Conservation (phyloP, 2,888 invertebrate genomes). For the Polydrusus pterygomalis region DNA sequence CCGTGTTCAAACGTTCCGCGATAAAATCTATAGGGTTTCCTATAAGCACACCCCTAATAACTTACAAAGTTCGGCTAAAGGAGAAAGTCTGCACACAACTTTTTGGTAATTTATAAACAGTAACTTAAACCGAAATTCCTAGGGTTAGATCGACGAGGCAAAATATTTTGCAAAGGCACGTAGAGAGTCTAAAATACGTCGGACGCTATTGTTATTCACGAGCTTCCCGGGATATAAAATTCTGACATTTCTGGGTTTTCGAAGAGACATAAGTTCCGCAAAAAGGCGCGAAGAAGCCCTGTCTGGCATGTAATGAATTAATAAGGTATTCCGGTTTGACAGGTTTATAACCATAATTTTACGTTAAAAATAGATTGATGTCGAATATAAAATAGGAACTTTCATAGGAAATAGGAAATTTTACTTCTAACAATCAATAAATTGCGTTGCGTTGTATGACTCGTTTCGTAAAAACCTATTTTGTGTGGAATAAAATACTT, state of each 20-base stretch:
- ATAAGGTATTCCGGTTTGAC: slow-evolving; percentile 38
- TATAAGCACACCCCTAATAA: slow-evolving; percentile 32
- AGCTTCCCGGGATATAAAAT: slow-evolving; percentile 58
- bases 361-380: slow-evolving; percentile 19
- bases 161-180: slow-evolving; percentile 60
- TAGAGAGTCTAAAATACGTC: slow-evolving; percentile 55
- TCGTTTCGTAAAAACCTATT: no score
- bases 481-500: no score
- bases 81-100: slow-evolving; percentile 39
- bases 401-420: neutral
- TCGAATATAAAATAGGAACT: neutral
- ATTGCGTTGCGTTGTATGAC: no score
- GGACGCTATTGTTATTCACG: slow-evolving; percentile 61
- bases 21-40: slow-evolving; percentile 27
- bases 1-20: slow-evolving; percentile 15
- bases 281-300: slow-evolving; percentile 26
- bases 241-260: slow-evolving; percentile 45
- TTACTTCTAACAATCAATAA: neutral
- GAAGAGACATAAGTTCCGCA: slow-evolving; percentile 38
- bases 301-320: slow-evolving; percentile 44
- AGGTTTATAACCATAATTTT: slow-evolving; percentile 35
- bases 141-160: slow-evolving; percentile 33
- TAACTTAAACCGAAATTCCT: slow-evolving; percentile 36
- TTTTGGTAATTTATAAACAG: slow-evolving; percentile 47
- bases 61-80: slow-evolving; percentile 33